phyloP scores from a whole-genome alignment of 2,888 invertebrate genomes.

The Uloborus plumipes region DNA sequence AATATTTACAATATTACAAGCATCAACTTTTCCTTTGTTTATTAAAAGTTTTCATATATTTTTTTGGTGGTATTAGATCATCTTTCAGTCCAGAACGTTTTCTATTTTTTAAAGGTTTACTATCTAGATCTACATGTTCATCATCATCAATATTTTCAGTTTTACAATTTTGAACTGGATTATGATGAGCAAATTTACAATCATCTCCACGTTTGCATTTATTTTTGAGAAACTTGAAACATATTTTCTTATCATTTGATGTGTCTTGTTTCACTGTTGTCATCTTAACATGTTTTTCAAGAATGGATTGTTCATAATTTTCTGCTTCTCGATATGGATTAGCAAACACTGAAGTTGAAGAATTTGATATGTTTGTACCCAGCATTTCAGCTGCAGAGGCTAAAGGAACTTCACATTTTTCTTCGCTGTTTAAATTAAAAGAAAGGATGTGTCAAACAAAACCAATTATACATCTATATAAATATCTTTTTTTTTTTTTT shows the following conservation, averaged over 20 bases:
- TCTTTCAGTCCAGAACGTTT: conserved; percentile 85
- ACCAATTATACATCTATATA: too few relatives aligned
- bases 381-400: conserved; percentile 46
- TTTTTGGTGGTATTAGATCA: conserved; percentile 84
- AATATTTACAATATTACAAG: too few relatives aligned
- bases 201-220: conserved; percentile 91
- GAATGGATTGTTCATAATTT: conserved; percentile 82
- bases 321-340: conserved; percentile 91
- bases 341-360: conserved; percentile 80
- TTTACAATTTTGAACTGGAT: conserved; percentile 69
- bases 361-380: conserved; percentile 9
- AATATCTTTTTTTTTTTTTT: too few relatives aligned
- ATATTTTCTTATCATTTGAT: conserved; percentile 86
- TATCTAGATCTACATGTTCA: conserved; percentile 3
- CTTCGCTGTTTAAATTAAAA: conserved; percentile 12
- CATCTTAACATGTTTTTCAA: conserved; percentile 95
- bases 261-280: conserved; percentile 74
- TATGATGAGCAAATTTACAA: conserved; percentile 92
- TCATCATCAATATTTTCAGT: conserved; percentile 16
- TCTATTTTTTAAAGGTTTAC: conserved; percentile 71
- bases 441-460: neutral
- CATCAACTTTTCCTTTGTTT: neutral
- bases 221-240: conserved; percentile 93
- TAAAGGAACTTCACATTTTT: conserved; percentile 10
- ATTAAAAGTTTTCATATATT: conserved; percentile 78